A percentile compares a stretch with the other conserved stretches of the same genome.
Conservation (phyloP, 2,888 invertebrate genomes). For the Malthinus seriepunctatus region DNA sequence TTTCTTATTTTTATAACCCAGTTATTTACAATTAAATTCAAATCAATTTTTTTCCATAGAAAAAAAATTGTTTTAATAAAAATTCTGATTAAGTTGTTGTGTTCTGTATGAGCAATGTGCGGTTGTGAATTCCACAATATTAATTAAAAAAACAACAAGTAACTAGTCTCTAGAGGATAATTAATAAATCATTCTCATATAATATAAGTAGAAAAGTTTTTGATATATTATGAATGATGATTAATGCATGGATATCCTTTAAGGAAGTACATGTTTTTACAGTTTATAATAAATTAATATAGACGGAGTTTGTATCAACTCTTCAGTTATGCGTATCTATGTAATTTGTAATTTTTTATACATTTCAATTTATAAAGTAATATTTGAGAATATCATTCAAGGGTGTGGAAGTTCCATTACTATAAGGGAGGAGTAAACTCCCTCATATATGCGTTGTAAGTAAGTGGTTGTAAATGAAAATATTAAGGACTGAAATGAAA, state of each 20-base stretch:
- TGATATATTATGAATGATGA: slow-evolving; percentile 2
- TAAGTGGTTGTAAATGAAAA: too few relatives aligned
- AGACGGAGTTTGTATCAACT: background rate
- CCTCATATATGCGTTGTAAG: too few relatives aligned
- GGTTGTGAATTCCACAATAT: background rate
- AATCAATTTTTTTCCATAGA: too few relatives aligned
- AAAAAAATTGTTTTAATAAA: background rate
- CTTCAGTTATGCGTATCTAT: too few relatives aligned
- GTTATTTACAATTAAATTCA: too few relatives aligned
- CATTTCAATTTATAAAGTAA: too few relatives aligned
- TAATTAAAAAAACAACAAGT: background rate
- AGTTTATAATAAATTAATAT: background rate
- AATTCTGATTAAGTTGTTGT: background rate
- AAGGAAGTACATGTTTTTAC: slow-evolving; percentile 7
- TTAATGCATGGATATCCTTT: background rate
- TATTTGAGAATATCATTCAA: too few relatives aligned
- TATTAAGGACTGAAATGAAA: too few relatives aligned
- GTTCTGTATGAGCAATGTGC: slow-evolving; percentile 1
- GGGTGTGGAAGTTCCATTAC: too few relatives aligned
- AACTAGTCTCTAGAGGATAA: background rate
- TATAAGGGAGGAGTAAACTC: too few relatives aligned
- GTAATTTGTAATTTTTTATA: too few relatives aligned
- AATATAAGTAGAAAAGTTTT: background rate
- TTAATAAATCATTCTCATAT: slow-evolving; percentile 7
- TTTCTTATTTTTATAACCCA: too few relatives aligned